Evolutionary conservation across 2,797 vertebrate species (phyloP), one percentile per base, ranked within the genome.

Genomic region (Syngnathus rostellatus): DNA sequence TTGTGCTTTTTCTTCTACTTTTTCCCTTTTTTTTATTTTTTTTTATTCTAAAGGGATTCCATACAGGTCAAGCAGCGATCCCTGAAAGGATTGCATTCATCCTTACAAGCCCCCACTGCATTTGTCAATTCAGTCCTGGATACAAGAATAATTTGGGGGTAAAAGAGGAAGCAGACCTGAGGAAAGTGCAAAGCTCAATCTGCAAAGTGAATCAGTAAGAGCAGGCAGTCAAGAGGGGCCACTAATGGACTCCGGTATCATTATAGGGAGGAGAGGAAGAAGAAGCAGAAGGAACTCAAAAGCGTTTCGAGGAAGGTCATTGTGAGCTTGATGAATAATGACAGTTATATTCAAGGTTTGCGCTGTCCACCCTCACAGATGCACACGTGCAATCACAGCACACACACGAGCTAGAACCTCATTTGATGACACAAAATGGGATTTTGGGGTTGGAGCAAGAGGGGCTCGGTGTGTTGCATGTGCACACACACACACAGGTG

Each of bases 371-470:
- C 23, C 46, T 51, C 8, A 50, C 31, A n/a, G 45, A 31, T 50
- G 21, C 62, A n/a, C 3, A 63, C 62, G 9, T 11, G 21, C 62
- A 38, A 7, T 31, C 45, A 23, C 50, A 67, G 53, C 70, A 65
- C 59, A 75, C 60, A 68, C 64, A 37, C 58, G 61, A n/a, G 50
- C 75, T 59, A 72, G 63, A 75, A 72, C 70, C 77, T 79, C 70
- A 81, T 83, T 81, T 73, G 76, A 72, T 81, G 81, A 81, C 83
- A 85, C 70, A 66, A 87, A 89, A 90, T 85, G 67, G 73, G 80
- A 82, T 89, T 89, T 84, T 66, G 70, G 76, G 82, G 78, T 83
- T 77, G 72, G 71, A 84, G 75, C 75, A 25, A 73, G 77, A 72
- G 81, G 78, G 77, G 82, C 78, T 77, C 69, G 63, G 58, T 31